Conservation (phyloP, 2,113 vertebrate genomes). For the Daboia siamensis region DNA sequence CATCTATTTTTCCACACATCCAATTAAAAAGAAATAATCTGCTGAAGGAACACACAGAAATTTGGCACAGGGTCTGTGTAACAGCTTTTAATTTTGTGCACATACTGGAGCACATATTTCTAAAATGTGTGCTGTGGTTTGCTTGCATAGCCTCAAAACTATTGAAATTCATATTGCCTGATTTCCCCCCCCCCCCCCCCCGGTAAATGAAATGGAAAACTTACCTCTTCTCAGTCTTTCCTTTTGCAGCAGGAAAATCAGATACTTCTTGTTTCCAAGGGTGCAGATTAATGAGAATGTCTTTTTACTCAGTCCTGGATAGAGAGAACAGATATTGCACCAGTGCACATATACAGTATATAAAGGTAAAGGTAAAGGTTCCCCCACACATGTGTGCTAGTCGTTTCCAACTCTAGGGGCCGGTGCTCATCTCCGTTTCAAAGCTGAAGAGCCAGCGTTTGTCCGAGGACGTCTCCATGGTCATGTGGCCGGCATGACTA, state of each 20-base stretch:
- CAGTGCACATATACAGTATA: neutral
- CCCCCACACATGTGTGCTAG: no score
- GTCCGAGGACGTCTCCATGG: no score
- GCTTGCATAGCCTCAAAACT: conserved; percentile 6
- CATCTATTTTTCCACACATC: neutral
- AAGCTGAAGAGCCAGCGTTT: no score
- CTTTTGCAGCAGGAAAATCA: conserved; percentile 6
- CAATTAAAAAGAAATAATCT: rapidly evolving
- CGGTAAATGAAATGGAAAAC: neutral
- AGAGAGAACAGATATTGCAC: neutral
- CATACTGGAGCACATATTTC: neutral
- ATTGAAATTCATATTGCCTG: neutral
- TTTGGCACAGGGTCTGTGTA: neutral
- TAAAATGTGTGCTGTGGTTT: neutral
- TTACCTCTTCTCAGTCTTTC: neutral
- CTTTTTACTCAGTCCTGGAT: neutral
- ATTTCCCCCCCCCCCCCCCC: rapidly evolving
- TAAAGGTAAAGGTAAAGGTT: no score
- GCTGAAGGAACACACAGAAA: neutral
- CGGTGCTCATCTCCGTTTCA: no score
- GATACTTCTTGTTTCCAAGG: neutral
- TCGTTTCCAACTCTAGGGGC: no score
- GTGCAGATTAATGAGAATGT: neutral
- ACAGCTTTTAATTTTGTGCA: conserved; percentile 4
- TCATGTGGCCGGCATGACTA: no score